Evolutionary conservation across 2,888 invertebrate genomes (phyloP), one percentile per base, ranked within the genome.

Genomic region (Sussaba pulchella): DNA sequence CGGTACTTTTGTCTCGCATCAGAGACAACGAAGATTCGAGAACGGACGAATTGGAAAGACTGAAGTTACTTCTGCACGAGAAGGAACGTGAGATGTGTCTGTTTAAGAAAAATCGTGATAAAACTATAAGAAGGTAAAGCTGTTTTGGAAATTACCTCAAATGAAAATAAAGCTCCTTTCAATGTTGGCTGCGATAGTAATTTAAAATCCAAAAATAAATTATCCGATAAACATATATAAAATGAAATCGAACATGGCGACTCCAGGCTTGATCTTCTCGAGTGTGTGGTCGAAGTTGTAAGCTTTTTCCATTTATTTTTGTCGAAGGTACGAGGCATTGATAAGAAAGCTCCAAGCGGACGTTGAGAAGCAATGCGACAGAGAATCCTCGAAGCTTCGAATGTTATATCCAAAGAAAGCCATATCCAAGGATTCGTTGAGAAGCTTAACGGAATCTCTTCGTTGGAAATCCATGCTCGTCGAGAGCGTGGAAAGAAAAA

Each of bases 41-140:
- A 82, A 31, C 79, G 1, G 77, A 80, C 43, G 87, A 89, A 83
- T 69, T 88, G 69, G 78, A 86, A 26, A 82, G 76, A 52, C 71
- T 91, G 41, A 89, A 85, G 54, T 10, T 77, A 21, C 81, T 85
- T 41, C 39, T 90, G 17, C 57, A 80, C 10, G 82, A 87, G 9
- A 89, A 87, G 14, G 86, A 89, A 26, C 77, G 79, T n/a, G 87
- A 90, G 74, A 80, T 88, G 72, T 70, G 52, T 21, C 61, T 86
- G 9, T 82, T 88, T n/a, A 88, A 84, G 79, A 85, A 83, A 69
- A 87, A 87, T 69, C 84, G 84, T 57, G 87, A 88, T 41, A 81
- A 81, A 2, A 86, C 86, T n/a, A 85, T 88, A 70, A 75, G 85
- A 61, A 88, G 86, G 89, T 88, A 84, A 12, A 19, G 43, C 36